Evolutionary conservation across 2,113 vertebrate genomes (phyloP).

Genomic region (Vanacampus margaritifer): DNA sequence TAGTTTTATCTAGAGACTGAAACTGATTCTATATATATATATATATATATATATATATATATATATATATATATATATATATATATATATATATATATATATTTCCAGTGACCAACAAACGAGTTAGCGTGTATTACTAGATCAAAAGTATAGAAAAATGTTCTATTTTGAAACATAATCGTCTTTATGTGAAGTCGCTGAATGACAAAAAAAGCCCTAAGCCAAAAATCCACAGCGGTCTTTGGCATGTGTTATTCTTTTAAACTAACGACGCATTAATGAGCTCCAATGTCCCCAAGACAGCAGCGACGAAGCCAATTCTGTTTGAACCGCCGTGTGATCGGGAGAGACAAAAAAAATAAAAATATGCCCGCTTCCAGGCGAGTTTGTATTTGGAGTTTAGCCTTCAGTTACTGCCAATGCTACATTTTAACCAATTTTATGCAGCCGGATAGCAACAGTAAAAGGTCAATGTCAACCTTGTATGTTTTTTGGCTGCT

Average conservation of each 20-base stretch:
- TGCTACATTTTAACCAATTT: not conserved
- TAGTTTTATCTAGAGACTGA: no score
- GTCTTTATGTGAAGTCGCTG: not conserved
- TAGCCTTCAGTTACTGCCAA: not conserved
- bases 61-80: no score
- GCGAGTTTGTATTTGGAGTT: constrained; percentile 10
- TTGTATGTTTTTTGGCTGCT: not conserved
- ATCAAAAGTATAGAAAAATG: not conserved
- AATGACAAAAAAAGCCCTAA: constrained; percentile 3
- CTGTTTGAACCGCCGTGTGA: constrained; percentile 26
- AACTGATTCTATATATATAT: no score
- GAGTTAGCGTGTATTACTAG: not conserved
- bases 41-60: no score
- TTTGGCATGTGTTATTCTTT: constrained; percentile 41
- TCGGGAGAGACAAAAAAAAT: constrained; percentile 10
- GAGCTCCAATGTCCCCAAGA: constrained; percentile 22
- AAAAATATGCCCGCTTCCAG: constrained; percentile 9
- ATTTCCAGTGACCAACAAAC: not conserved
- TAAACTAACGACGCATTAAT: constrained; percentile 41
- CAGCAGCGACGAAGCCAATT: constrained; percentile 9
- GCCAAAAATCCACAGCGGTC: constrained; percentile 14
- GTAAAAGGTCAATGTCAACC: not conserved
- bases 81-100: no score
- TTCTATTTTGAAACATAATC: not conserved
- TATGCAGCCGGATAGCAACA: not conserved